A percentile compares a stretch with the other conserved stretches of the same genome.
Evolutionary conservation across 2,888 invertebrate genomes (phyloP).

Genomic region (Pachliopta kotzebuea): DNA sequence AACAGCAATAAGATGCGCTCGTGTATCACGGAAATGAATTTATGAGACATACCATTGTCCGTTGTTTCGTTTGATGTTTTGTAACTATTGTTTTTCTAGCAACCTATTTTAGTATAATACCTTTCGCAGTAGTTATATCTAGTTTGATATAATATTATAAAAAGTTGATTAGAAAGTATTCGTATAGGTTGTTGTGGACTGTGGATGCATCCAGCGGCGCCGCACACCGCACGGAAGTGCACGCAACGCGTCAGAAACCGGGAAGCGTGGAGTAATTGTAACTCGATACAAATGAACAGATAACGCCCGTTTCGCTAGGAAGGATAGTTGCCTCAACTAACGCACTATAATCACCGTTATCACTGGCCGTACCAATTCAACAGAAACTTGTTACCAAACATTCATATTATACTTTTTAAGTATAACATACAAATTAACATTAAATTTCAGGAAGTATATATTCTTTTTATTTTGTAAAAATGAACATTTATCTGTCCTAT

Average conservation of each 20-base stretch:
- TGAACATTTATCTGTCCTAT: too few species aligned
- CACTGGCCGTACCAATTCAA: slow-evolving; percentile 4
- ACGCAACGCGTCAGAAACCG: slow-evolving; percentile 52
- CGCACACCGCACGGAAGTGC: slow-evolving; percentile 50
- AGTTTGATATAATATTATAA: neutral
- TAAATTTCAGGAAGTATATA: too few species aligned
- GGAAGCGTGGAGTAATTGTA: slow-evolving; percentile 66
- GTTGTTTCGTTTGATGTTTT: slow-evolving; percentile 19
- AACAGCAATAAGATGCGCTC: slow-evolving; percentile 20
- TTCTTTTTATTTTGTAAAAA: too few species aligned
- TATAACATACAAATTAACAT: neutral
- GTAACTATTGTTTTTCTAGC: slow-evolving; percentile 18
- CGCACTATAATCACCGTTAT: slow-evolving; percentile 45
- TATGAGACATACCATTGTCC: slow-evolving; percentile 17
- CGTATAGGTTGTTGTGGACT: too few species aligned
- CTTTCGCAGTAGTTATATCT: too few species aligned
- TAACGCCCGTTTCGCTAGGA: slow-evolving; percentile 67
- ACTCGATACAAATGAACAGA: slow-evolving; percentile 68
- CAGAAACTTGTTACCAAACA: neutral
- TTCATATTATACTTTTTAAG: neutral
- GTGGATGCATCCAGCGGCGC: slow-evolving; percentile 29
- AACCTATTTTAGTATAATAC: neutral
- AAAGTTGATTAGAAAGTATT: neutral
- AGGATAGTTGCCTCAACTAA: slow-evolving; percentile 48
- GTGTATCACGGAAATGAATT: slow-evolving; percentile 26